phyloP scores from a whole-genome alignment of 2,113 vertebrate species.

The Cephalopterus ornatus region DNA sequence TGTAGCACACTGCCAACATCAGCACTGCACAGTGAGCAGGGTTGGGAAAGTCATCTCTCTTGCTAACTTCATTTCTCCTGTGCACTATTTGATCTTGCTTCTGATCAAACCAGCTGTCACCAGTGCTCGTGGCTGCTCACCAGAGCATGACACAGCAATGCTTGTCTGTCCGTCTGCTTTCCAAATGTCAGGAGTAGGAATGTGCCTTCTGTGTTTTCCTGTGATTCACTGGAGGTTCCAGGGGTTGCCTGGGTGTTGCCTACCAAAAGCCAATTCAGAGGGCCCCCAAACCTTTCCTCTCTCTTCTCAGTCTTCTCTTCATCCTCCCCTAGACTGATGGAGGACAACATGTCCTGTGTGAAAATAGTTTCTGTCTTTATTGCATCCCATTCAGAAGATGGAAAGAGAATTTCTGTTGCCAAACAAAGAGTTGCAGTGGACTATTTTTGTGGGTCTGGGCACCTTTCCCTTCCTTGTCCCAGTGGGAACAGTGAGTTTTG shows the following conservation, averaged over 20 bases:
- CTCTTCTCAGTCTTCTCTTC: neutral
- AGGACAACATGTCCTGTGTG: neutral
- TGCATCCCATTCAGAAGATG: neutral
- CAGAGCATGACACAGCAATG: constrained; percentile 27
- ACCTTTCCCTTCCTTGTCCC: neutral
- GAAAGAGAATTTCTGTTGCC: neutral
- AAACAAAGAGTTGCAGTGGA: neutral
- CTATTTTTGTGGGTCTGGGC: neutral
- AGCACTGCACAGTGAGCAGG: neutral
- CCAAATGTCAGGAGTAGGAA: neutral
- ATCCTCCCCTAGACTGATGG: neutral
- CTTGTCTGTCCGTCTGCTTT: constrained; percentile 29
- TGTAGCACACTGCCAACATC: neutral
- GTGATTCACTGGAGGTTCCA: neutral
- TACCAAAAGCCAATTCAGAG: neutral
- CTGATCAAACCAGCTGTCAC: constrained; percentile 36
- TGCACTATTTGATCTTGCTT: constrained; percentile 57
- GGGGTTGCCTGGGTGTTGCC: neutral
- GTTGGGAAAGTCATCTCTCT: constrained; percentile 5
- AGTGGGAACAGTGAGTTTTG: neutral
- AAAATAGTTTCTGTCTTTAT: neutral
- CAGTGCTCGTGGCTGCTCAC: constrained; percentile 57
- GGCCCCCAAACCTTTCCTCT: neutral
- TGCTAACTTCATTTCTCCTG: neutral
- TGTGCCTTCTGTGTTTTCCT: neutral